Percentiles rank a stretch among this genome's conserved stretches.
Conservation (phyloP, 2,888 invertebrate genomes). For the Arge pagana region DNA sequence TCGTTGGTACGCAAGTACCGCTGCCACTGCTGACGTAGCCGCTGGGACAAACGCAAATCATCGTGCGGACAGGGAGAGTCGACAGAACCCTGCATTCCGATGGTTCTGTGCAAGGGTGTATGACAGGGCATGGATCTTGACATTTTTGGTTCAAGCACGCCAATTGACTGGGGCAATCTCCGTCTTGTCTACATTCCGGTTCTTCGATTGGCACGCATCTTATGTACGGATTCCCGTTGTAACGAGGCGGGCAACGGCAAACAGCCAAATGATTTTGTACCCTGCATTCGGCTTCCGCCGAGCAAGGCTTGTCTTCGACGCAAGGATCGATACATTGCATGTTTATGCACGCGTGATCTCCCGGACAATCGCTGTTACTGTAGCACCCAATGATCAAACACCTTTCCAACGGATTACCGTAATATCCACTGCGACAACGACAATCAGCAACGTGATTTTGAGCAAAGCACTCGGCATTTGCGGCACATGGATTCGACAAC, state of each 20-base stretch:
- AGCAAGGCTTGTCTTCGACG: constrained; percentile 75
- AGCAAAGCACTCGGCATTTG: constrained; percentile 81
- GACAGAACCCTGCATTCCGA: constrained; percentile 81
- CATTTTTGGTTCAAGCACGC: constrained; percentile 85
- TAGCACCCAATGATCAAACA: constrained; percentile 83
- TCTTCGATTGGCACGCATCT: constrained; percentile 75
- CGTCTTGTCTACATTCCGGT: constrained; percentile 79
- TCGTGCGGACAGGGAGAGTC: constrained; percentile 82
- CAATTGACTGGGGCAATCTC: constrained; percentile 77
- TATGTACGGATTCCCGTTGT: constrained; percentile 79
- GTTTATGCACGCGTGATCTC: constrained; percentile 82
- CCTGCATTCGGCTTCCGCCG: constrained; percentile 76
- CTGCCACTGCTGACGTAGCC: constrained; percentile 85
- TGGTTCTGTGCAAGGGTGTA: constrained; percentile 80
- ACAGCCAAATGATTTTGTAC: constrained; percentile 81
- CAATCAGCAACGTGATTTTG: constrained; percentile 76
- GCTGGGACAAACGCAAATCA: constrained; percentile 88
- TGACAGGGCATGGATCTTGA: constrained; percentile 77
- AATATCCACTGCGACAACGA: constrained; percentile 77
- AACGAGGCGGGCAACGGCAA: constrained; percentile 82
- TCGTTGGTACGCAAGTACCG: constrained; percentile 78
- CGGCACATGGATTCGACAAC: constrained; percentile 77
- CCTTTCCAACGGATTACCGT: constrained; percentile 74
- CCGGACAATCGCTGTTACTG: constrained; percentile 85
- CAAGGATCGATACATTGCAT: constrained; percentile 87